Base-by-base conservation (phyloP, 1,140 invertebrate species). In the Eufriesea mexicana region DNA sequence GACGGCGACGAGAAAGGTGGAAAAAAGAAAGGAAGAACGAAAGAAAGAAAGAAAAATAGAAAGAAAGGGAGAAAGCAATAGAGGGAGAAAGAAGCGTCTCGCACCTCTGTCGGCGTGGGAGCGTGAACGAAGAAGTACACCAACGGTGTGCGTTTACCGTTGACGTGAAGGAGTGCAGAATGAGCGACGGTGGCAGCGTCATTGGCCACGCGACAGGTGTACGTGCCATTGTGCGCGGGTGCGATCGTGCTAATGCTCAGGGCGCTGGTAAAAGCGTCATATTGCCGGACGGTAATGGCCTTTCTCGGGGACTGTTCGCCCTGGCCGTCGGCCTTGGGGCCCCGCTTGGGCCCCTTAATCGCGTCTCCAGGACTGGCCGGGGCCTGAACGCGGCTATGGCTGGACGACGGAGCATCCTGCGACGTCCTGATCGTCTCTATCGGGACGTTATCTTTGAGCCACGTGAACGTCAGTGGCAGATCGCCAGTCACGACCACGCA, bases 191-290 rank as follows among this genome's bases (percentile, higher is more conserved):
- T 95, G 82, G 95, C 96, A 85, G 95, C 95, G 91, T 94, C 92
- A 91, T 96, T 96, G 92, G 94, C 91, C 84, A 96, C 96, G 84
- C 94, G 94, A 93, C 96, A 97, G 80, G 96, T 97, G 93, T 97
- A 97, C 89, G 96, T 96, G 88, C 96, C 96, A 90, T 95, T 95
- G 94, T 97, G 96, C 86, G 94, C 94, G 83, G 95, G 95, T 88
- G 95, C 95, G 83, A 96, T 95, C 91, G 94, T 95, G 93, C 94
- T 95, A 92, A 96, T 96, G 92, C 95, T 96, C 89, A 96, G 94
- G 85, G 95, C 95, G 92, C 95, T 95, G 89, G 95, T 95, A 94
- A 95, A 96, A 91, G 96, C 95, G 91, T 96, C 95, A 93, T 95
- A 94, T 93, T 96, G 96, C 89, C 96, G 95, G 88, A 96, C 95